Evolutionary conservation across 1,140 invertebrate genomes (phyloP).

Genomic region (Drosophila ercepeae): DNA sequence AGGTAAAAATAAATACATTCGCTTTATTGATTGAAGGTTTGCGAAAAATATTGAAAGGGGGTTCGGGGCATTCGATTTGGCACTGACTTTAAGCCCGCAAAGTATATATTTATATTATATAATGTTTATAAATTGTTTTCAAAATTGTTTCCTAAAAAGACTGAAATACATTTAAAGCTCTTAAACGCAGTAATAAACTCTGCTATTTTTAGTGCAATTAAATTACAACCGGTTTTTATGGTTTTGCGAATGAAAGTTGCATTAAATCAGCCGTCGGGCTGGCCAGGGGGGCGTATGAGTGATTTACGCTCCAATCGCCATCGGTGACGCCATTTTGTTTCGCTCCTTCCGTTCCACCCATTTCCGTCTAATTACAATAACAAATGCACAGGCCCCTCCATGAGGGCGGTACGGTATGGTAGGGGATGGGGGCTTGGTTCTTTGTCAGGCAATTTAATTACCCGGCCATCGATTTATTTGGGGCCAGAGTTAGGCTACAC

Average conservation of each 20-base stretch:
- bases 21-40: conserved; percentile 18
- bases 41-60: neutral
- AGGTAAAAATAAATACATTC: neutral
- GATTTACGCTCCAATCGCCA: conserved; percentile 55
- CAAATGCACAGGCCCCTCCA: conserved; percentile 51
- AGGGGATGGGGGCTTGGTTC: neutral
- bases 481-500: conserved; percentile 68
- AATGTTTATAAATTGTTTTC: no score
- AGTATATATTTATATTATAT: neutral
- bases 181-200: no score
- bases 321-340: conserved; percentile 69
- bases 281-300: conserved; percentile 61
- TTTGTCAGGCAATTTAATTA: conserved; percentile 79
- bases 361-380: conserved; percentile 72
- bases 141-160: no score
- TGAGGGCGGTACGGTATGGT: no score
- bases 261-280: conserved; percentile 23
- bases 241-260: conserved; percentile 18
- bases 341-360: conserved; percentile 2
- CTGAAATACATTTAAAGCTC: no score
- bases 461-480: conserved; percentile 78
- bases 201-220: conserved; percentile 10
- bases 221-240: conserved; percentile 14
- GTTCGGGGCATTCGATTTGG: neutral
- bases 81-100: neutral